Evolutionary conservation across 1,140 invertebrate species (phyloP), one percentile per base, ranked within the genome.

Genomic region (Delia radicum): DNA sequence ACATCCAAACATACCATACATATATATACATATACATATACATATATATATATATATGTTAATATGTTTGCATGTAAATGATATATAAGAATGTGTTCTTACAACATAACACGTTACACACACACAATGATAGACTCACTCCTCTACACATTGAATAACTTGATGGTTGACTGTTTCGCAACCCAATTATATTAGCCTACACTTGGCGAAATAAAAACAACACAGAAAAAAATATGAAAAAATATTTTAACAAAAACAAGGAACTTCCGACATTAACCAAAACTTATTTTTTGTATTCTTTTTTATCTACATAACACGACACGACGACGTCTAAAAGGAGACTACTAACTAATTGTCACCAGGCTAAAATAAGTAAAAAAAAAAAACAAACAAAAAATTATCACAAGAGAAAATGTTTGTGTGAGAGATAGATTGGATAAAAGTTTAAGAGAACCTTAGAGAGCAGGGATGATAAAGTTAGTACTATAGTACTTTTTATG

Each of bases 261-360:
- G 65, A 69, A 69, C 65, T 69, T 69, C 65, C 65, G 65, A 69
- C 15, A 69, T 31, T 18, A 55, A 5, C 48, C 15, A 48, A 13
- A 55, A 55, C 21, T 55, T 21, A 55, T 55, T 21, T n/a, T 21
- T 55, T 21, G 37, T 24, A 33, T 24, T 24, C 24, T 33, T 37
- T 31, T 69, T 69, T 12, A 3, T 31, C 63, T 18, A 69, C 29
- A 69, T 18, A 33, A 69, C 65, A 69, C 65, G 65, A 33, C 65
- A n/a, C 65, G 65, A 69, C 65, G 21, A 24, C 65, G 65, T 10
- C 65, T 18, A 69, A 69, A 69, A 69, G 65, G 65, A 69, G 31
- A 69, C 65, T 69, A 69, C 29, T 24, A 37, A 33, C 29, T 27
- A 69, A 67, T 24, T 69, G 65, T 69, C 65, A 69, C 65, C 65